These are phyloP conservation scores for Anoncus sp. DNA, from an alignment of 2,888 invertebrate genomes.

Conservation along the genomic window DNA sequence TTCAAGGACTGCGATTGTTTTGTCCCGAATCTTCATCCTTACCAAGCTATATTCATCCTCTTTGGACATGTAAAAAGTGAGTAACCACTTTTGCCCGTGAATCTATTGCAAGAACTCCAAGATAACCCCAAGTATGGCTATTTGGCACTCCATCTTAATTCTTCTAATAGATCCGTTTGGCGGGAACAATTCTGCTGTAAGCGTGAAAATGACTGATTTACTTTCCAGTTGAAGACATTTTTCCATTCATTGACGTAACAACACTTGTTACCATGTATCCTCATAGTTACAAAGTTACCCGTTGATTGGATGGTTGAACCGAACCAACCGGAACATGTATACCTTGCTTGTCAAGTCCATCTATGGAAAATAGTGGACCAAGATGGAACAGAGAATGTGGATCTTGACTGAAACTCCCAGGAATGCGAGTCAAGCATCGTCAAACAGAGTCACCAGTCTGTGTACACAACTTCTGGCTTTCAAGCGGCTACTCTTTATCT, in stretches of 20 bases:
- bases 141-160: background rate
- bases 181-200: background rate
- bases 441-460: background rate
- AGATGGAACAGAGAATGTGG: background rate
- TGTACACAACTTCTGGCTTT: conserved; percentile 1
- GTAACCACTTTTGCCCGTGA: background rate
- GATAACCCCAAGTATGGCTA: background rate
- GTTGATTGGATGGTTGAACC: background rate
- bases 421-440: conserved; percentile 1
- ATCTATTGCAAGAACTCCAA: background rate
- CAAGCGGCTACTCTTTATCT: conserved; percentile 3
- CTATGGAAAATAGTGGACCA: background rate
- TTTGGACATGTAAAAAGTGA: background rate
- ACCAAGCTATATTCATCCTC: conserved; percentile 16
- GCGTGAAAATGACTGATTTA: background rate
- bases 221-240: background rate
- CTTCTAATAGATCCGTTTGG: background rate
- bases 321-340: background rate
- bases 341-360: background rate
- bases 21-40: conserved; percentile 17
- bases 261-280: background rate
- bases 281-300: background rate
- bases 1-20: conserved; percentile 44
- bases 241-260: background rate
- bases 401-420: background rate